Base-by-base conservation (phyloP, 2,888 invertebrate species). In the Anagyrus pseudococci region DNA sequence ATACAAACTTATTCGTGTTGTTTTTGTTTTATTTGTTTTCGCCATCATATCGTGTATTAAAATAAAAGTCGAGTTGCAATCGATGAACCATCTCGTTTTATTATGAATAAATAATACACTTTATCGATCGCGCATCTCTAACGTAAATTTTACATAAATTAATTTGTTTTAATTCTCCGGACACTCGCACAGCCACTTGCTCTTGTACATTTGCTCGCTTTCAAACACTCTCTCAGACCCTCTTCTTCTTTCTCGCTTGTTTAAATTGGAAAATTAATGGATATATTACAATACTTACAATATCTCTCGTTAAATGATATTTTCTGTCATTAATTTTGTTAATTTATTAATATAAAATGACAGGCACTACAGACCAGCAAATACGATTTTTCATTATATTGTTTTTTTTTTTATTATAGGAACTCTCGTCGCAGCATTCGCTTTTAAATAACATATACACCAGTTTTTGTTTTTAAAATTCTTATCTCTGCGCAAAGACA, bases 221-320 rank as follows among this genome's bases (percentile, higher is more conserved):
- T n/a, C n/a, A n/a, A n/a, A n/a, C n/a, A n/a, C n/a, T 57, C 60
- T 23, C 25, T 25, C 57, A 40, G 15, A 15, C 52, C 37, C 59
- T 19, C 17, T 4, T 46, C 6, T 47, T 62, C 46, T 20, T 46
- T 60, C 56, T 52, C 56, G 63, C 29, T 65, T 62, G 66, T 69
- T 67, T 69, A 67, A 66, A 69, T 67, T 70, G 67, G 67, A 69
- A 71, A 69, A 71, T 69, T 66, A 70, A 69, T 70, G 67, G 64
- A 70, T 70, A 71, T 71, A 65, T 71, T 69, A 71, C 71, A 71
- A 70, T 70, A 71, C 70, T 71, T 70, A 70, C 68, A 71, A 64
- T 69, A 62, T 66, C 66, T 64, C 33, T 67, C 56, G 49, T 68
- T 64, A 70, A 69, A 68, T 67, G 66, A 68, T 69, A 63, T 58